Conservation (phyloP, 1,140 invertebrate genomes). For the Harpegnathos saltator region DNA sequence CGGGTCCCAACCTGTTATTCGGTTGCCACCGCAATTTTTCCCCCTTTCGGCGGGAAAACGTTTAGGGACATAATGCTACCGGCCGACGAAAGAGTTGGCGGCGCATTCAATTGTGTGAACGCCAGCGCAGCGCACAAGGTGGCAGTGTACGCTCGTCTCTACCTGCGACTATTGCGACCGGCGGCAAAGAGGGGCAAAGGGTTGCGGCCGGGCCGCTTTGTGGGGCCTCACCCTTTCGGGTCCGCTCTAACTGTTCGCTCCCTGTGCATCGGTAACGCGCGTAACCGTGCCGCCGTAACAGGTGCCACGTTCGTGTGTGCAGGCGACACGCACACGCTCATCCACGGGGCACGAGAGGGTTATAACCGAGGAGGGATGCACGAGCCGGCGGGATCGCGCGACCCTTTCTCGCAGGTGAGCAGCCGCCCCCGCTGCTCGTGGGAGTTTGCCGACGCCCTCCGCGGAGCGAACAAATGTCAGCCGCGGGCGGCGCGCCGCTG, state of each 20-base stretch:
- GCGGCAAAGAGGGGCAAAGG: constrained; percentile 60
- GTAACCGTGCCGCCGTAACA: constrained; percentile 66
- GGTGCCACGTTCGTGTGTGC: constrained; percentile 51
- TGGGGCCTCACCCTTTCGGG: constrained; percentile 76
- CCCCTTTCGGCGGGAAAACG: constrained; percentile 60
- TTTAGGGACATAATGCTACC: constrained; percentile 75
- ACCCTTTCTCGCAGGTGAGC: constrained; percentile 62
- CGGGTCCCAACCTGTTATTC: constrained; percentile 72
- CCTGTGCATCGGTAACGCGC: constrained; percentile 43
- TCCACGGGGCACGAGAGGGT: constrained; percentile 62
- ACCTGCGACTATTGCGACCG: constrained; percentile 71
- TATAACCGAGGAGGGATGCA: constrained; percentile 20
- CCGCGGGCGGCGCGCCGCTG: background rate
- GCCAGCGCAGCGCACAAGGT: constrained; percentile 59
- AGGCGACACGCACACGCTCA: background rate
- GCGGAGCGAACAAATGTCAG: constrained; percentile 47
- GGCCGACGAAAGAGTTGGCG: constrained; percentile 79
- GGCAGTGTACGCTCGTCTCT: constrained; percentile 58
- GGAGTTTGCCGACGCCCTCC: constrained; percentile 22
- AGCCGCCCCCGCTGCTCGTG: background rate
- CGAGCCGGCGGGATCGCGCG: constrained; percentile 43
- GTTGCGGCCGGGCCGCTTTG: constrained; percentile 59
- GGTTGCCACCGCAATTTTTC: constrained; percentile 48
- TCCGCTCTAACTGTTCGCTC: constrained; percentile 72
- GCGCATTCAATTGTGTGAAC: constrained; percentile 68